These are phyloP conservation scores for Synodontis membranacea DNA, from an alignment of 2,113 vertebrate genomes.

Conservation along the genomic window DNA sequence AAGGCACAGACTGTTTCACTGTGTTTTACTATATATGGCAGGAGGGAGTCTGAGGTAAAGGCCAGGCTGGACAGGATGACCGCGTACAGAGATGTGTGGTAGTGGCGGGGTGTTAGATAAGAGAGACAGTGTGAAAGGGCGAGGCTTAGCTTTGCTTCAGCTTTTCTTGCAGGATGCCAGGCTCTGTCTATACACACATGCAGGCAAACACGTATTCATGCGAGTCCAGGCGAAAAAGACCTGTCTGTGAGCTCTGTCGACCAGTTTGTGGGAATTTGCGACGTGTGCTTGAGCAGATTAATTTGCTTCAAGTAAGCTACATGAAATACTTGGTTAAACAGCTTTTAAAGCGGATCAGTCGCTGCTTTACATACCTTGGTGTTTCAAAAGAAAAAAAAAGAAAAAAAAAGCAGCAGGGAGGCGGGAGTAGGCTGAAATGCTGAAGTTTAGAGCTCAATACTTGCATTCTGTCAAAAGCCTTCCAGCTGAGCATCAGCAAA, in stretches of 20 bases:
- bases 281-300: neutral
- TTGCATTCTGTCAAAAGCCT: neutral
- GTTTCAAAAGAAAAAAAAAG: neutral
- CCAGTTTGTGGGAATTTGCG: neutral
- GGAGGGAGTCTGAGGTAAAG: slow-evolving; percentile 14
- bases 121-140: slow-evolving; percentile 24
- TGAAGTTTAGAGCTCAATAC: neutral
- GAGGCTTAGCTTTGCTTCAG: neutral
- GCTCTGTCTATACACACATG: neutral
- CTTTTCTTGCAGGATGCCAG: neutral
- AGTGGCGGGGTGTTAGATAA: slow-evolving; percentile 23
- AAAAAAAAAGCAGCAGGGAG: neutral
- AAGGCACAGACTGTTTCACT: neutral
- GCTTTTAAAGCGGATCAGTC: neutral
- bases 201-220: neutral
- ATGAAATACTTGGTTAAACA: neutral
- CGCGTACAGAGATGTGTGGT: neutral
- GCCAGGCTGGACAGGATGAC: slow-evolving; percentile 22
- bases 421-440: neutral
- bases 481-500: slow-evolving; percentile 19
- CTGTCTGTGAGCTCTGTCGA: neutral
- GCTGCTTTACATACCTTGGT: neutral
- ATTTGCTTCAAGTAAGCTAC: slow-evolving; percentile 4
- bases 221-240: neutral
- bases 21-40: neutral